Percentiles rank a stretch among this genome's conserved stretches.
phyloP scores from a whole-genome alignment of 2,797 vertebrate genomes.

The Enteromius fasciolatus region DNA sequence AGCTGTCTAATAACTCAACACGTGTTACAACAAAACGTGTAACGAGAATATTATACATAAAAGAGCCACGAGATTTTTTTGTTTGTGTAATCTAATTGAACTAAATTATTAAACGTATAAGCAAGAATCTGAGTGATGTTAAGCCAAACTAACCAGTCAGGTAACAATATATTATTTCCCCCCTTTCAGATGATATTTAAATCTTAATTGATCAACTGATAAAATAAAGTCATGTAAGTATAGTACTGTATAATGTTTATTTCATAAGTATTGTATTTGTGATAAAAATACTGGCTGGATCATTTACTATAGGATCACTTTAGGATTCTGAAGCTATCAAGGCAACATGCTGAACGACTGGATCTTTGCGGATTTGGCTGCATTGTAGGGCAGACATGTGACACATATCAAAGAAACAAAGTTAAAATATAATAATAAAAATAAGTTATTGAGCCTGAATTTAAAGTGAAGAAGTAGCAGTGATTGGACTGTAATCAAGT shows the following conservation, averaged over 20 bases:
- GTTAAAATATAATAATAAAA: too few relatives aligned
- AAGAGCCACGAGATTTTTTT: neutral
- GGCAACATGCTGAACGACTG: too few relatives aligned
- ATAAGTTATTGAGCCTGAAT: neutral
- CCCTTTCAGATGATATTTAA: neutral
- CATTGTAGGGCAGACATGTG: neutral
- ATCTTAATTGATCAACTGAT: neutral
- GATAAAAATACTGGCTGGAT: neutral
- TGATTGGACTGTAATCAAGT: neutral
- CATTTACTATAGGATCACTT: neutral
- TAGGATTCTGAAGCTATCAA: neutral
- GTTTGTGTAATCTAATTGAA: neutral
- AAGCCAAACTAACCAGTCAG: neutral
- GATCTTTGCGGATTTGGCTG: neutral
- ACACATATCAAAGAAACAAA: neutral
- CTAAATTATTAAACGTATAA: neutral
- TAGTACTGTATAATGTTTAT: neutral
- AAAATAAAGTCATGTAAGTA: neutral
- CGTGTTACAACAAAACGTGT: neutral
- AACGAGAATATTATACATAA: neutral
- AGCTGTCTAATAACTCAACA: neutral
- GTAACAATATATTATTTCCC: neutral
- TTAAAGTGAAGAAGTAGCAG: neutral
- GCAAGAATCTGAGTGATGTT: neutral
- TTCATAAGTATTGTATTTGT: neutral